phyloP scores from a whole-genome alignment of 2,113 vertebrate species.

The Lagopus leucura region DNA sequence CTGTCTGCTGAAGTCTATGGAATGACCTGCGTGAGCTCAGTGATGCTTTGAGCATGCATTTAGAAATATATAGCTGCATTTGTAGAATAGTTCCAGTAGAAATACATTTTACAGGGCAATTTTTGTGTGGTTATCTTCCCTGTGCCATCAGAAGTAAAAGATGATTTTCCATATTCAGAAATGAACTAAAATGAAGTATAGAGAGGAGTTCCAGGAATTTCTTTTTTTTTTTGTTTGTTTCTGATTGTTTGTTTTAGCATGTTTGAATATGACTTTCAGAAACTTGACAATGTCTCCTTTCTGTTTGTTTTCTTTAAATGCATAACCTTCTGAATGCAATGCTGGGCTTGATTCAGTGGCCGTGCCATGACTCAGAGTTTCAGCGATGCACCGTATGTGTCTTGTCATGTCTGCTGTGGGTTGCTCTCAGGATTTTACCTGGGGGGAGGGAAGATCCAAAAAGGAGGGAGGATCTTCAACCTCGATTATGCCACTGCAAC shows the following conservation, averaged over 20 bases:
- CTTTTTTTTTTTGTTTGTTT: neutral
- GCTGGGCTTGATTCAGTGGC: conserved; percentile 16
- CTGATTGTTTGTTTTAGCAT: neutral
- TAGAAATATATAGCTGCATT: neutral
- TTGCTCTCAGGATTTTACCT: conserved; percentile 68
- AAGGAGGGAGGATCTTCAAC: conserved; percentile 65
- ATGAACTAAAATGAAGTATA: neutral
- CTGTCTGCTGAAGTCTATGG: neutral
- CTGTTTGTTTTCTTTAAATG: neutral
- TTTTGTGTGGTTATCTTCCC: neutral
- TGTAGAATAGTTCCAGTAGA: neutral
- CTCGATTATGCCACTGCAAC: conserved; percentile 56
- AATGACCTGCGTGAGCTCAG: neutral
- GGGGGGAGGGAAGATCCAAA: conserved; percentile 71
- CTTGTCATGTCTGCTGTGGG: conserved; percentile 69
- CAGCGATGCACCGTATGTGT: conserved; percentile 55
- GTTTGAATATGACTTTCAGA: neutral
- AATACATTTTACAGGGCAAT: neutral
- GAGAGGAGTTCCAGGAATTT: neutral
- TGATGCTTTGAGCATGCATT: neutral
- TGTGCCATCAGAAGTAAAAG: neutral
- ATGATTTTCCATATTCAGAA: neutral
- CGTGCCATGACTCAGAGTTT: conserved; percentile 61
- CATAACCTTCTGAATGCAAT: neutral
- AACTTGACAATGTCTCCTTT: neutral